Base-by-base conservation (phyloP, 2,113 vertebrate genomes). In the Atractosteus spatula region DNA sequence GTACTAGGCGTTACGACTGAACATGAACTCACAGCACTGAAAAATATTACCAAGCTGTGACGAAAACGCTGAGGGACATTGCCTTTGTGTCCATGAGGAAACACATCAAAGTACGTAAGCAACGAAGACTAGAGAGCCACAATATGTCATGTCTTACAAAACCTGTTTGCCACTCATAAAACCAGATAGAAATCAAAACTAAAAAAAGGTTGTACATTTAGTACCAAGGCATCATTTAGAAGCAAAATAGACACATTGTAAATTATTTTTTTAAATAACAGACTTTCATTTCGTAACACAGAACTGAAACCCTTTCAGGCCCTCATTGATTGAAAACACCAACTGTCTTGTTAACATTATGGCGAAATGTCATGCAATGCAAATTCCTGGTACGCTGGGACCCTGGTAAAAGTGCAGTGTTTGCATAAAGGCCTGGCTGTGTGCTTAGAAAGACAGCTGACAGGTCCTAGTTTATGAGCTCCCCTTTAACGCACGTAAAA, bases 281-380 rank as follows among this genome's bases (percentile, higher is more conserved):
- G 62, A 65, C 62, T 29, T 65, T 65, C 29, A 11, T 1, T 65
- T 41, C 3, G 29, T 2, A 7, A 66, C 64, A 12, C 56, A 79
- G 45, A 11, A 41, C 59, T 41, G 54, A 73, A 71, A 70, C 51
- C 69, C 70, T 75, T 79, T 76, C 54, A 77, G 73, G 75, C 79
- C 16, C 44, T 64, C 71, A 88, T 78, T 84, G 82, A 85, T 84
- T 82, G 78, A 81, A 85, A 89, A 84, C 83, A 82, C 72, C 73
- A 71, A 78, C 76, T 72, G 62, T n/a, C 70, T 79, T 74, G 74
- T 80, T 87, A 86, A 86, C 72, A 76, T 70, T 83, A 78, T 69
- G 83, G 78, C 73, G 80, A 89, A 90, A 91, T 92, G 85, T 87
- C 83, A 88, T 79, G 77, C 56, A 11, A 86, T 87, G 88, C 80